Conservation (phyloP, 1,140 invertebrate genomes). For the Sitobion miscanthi region DNA sequence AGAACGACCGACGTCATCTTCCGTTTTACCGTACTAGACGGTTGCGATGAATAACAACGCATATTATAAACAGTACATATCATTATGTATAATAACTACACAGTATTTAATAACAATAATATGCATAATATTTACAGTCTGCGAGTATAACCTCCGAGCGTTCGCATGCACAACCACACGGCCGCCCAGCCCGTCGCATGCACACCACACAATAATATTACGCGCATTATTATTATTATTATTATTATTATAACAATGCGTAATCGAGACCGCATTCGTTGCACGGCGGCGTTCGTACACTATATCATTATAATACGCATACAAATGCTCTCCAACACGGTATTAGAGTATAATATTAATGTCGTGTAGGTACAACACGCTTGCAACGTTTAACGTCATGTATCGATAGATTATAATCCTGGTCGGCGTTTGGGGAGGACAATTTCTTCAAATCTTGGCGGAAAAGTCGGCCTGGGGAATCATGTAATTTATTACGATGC, state of each 20-base stretch:
- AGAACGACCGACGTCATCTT: background rate
- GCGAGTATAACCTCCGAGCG: background rate
- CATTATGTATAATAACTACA: background rate
- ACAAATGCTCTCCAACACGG: background rate
- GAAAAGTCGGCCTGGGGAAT: no score
- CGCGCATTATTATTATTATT: background rate
- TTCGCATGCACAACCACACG: background rate
- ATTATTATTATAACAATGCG: background rate
- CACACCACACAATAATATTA: background rate
- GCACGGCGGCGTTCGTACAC: background rate
- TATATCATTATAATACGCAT: background rate
- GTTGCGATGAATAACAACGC: background rate
- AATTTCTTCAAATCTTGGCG: no score
- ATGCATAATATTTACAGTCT: background rate
- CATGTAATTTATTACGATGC: no score
- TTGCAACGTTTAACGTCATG: no score
- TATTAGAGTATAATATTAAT: background rate
- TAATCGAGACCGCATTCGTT: background rate
- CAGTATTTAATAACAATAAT: background rate
- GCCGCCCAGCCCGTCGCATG: background rate
- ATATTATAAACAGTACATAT: background rate
- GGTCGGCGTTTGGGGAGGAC: no score
- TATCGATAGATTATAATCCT: no score
- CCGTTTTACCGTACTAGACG: background rate
- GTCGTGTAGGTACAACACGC: no score